Base-by-base conservation (phyloP, 2,797 vertebrate species). In the Enteromius trimaculatus region DNA sequence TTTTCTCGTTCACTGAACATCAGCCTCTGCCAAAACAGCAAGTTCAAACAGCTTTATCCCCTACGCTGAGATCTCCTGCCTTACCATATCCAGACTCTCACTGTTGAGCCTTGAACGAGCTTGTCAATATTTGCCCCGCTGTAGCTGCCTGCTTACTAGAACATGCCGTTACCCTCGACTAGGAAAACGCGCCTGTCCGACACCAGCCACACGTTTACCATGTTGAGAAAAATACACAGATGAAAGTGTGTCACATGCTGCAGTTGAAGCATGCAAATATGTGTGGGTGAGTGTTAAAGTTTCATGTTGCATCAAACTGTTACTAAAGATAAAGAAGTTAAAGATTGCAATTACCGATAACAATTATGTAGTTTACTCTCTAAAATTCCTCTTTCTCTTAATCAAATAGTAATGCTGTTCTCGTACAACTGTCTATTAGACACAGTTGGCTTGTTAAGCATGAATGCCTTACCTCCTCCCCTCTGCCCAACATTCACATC, bases 71-170 rank as follows among this genome's bases (percentile, higher is more conserved):
- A n/a, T 17, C 47, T 78, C 66, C 49, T 60, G 86, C 77, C 85
- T 85, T 60, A 76, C 47, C 64, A 79, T 85, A 21, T 3, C 60
- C 26, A 2, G 11, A 80, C 79, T 19, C 23, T 76, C 21, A 21
- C 62, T 49, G 81, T 85, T 89, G 87, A 88, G 90, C 92, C 86
- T 87, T 62, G 77, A 86, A 55, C 49, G 34, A 88, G 60, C 74
- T 83, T 89, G 91, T 92, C 92, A 93, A 92, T 94, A 92, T 93
- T 93, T 92, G 85, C 89, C 72, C 72, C 85, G 42, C 82, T 75
- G 68, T 81, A 81, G 29, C 80, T 65, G 39, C 47, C 72, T 55
- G 81, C 49, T 68, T 31, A 44, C 60, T 42, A 26, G 14, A 64
- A 85, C 88, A 85, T 71, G 42, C 62, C 21, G 2, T 64, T 72